Conservation (phyloP, 2,797 vertebrate genomes). For the Nothura maculosa region DNA sequence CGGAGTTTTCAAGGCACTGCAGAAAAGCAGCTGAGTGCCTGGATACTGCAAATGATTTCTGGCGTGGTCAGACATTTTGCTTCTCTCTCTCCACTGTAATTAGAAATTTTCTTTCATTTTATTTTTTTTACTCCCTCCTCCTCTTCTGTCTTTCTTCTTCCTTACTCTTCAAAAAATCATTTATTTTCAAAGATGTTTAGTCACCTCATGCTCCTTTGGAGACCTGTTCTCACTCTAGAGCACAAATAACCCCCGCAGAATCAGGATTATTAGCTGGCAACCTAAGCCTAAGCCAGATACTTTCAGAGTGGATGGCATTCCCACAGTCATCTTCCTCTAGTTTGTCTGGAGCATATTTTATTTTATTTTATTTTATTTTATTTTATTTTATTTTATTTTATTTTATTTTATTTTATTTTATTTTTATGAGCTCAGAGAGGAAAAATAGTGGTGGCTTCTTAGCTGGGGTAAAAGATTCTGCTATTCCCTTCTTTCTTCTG, state of each 20-base stretch:
- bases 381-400: background rate
- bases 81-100: background rate
- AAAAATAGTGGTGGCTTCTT: background rate
- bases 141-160: background rate
- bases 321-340: background rate
- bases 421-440: background rate
- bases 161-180: background rate
- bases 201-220: conserved; percentile 10
- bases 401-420: background rate
- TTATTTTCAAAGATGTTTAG: background rate
- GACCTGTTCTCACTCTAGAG: background rate
- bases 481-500: background rate
- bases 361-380: background rate
- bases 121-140: rapidly evolving
- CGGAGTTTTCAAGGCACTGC: background rate
- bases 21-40: background rate
- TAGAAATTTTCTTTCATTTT: background rate
- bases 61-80: background rate
- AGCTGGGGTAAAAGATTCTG: background rate
- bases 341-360: background rate
- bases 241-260: background rate
- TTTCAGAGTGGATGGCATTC: background rate
- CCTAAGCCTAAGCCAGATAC: background rate
- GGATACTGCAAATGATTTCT: background rate
- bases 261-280: background rate